phyloP scores from a whole-genome alignment of 2,113 vertebrate species.

The Protomyctophum bolini region DNA sequence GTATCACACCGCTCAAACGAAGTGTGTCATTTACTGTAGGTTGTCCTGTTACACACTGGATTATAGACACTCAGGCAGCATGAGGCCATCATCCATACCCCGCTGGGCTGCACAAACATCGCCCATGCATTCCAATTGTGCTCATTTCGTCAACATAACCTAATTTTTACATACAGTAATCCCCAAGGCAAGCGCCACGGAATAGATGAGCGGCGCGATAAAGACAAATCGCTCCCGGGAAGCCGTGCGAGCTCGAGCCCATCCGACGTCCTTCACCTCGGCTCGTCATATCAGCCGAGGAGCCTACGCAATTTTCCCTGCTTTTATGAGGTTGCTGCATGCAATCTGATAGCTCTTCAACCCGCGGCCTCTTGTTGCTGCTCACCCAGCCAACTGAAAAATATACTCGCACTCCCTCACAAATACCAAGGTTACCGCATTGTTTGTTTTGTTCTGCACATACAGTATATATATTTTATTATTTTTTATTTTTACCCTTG shows the following conservation, averaged over 20 bases:
- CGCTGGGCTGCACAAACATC: background rate
- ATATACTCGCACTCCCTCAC: slow-evolving; percentile 34
- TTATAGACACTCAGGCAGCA: background rate
- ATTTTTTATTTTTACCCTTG: slow-evolving; percentile 2
- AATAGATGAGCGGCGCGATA: slow-evolving; percentile 51
- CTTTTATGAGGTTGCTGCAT: slow-evolving; percentile 65
- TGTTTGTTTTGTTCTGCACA: background rate
- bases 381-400: slow-evolving; percentile 44
- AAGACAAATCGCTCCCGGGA: slow-evolving; percentile 27
- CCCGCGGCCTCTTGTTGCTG: slow-evolving; percentile 45
- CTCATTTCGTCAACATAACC: slow-evolving; percentile 29
- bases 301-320: slow-evolving; percentile 66
- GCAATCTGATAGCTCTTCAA: slow-evolving; percentile 70
- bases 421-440: slow-evolving; percentile 35
- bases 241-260: slow-evolving; percentile 3
- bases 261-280: slow-evolving; percentile 66
- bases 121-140: slow-evolving; percentile 25
- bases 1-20: too few species aligned
- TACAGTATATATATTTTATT: background rate
- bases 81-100: slow-evolving; percentile 1
- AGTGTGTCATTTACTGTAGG: too few species aligned
- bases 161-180: slow-evolving; percentile 53
- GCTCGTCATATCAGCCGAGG: slow-evolving; percentile 47
- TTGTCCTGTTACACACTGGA: background rate
- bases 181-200: slow-evolving; percentile 25